Conservation (phyloP, 2,797 vertebrate species). For the Rhabdophis nuchalis region DNA sequence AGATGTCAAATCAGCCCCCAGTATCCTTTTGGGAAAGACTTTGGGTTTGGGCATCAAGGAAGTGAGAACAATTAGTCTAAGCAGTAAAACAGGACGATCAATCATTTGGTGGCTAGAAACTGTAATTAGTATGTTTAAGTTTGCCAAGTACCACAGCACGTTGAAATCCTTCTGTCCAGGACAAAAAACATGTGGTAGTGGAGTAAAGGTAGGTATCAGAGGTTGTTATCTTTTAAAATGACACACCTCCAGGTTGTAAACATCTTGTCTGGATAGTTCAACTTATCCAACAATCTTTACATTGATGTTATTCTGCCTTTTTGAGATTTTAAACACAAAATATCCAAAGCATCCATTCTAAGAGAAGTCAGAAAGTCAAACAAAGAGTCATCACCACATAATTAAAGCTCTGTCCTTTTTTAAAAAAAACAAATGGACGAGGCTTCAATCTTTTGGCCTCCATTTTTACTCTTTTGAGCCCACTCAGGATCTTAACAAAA, state of each 20-base stretch:
- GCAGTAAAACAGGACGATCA: no score
- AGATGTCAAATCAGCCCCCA: background rate
- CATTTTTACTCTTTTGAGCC: background rate
- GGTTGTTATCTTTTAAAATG: conserved; percentile 11
- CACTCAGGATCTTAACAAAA: background rate
- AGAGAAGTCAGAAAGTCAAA: background rate
- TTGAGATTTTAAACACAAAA: background rate
- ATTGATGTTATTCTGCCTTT: background rate
- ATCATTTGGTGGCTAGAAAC: no score
- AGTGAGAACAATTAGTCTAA: no score
- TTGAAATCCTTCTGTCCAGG: background rate
- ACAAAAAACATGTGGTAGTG: background rate
- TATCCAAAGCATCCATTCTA: background rate
- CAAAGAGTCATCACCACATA: background rate
- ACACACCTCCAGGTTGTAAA: conserved; percentile 22
- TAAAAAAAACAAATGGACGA: background rate
- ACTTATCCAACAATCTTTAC: conserved; percentile 6
- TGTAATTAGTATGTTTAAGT: no score
- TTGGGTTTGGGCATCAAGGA: background rate
- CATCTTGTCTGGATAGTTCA: background rate
- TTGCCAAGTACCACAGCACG: no score
- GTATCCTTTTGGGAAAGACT: background rate
- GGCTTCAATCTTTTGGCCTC: background rate
- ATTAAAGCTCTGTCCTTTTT: background rate
- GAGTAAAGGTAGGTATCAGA: background rate